Evolutionary conservation across 2,797 vertebrate species (phyloP), one percentile per base, ranked within the genome.

Genomic region (Merluccius polli): DNA sequence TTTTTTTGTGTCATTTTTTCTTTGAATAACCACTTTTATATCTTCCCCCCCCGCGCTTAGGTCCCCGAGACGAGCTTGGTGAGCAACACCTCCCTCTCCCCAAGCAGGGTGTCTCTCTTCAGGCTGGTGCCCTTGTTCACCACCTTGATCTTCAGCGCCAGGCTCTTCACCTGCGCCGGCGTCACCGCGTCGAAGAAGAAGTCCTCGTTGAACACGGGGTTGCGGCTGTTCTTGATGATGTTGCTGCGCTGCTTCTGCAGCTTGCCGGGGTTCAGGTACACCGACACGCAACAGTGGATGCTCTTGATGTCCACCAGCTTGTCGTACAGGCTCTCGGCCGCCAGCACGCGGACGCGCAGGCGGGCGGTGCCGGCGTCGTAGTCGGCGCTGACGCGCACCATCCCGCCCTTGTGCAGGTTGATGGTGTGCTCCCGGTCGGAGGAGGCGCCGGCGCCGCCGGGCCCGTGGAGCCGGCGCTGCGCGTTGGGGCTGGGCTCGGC

Each of bases 71-170:
- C 91, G 77, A 99, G 90, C 78, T 96, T 80, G 0, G 92, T 90
- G n/a, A 99, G 91, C 0, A 94, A 93, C 73, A 98, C 90, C 89
- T 99, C 97, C 81, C 95, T 93, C 89, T 98, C 97, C 0, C 97
- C 98, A 48, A 99, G 94, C 87, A 98, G 90, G 0, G 93, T 94
- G 93, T 98, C 96, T 85, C 97, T 92, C 92, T 98, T 98, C 11
- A 99, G 95, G 87, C 97, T 97, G 81, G 96, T 95, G 29, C 97
- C 98, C 84, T 97, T 98, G 92, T 99, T 99, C n/a, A 99, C 95
- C 90, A 98, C 98, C 85, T 99, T 99, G 88, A 99, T 89, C 90
- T 98, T 96, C 80, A 99, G 92, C 0, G 95, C 94, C 87, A 98
- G 93, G 84, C 94, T 96, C 83, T 95, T 96, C 76, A 91, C 94